These are phyloP conservation scores for Callospermophilus lateralis DNA, from an alignment of 2,113 vertebrate genomes.

Conservation along the genomic window DNA sequence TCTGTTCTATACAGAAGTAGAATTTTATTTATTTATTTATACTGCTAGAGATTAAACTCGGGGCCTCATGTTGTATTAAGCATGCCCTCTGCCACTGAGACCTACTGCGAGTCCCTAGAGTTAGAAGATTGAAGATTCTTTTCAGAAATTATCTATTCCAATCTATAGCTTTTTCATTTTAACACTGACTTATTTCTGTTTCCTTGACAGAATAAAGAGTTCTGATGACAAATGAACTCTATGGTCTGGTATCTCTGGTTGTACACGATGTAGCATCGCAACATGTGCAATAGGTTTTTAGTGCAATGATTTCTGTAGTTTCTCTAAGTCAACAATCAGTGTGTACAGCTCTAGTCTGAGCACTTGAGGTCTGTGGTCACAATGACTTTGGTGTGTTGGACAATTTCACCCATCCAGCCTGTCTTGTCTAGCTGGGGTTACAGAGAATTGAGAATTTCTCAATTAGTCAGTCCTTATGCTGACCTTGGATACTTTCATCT, in stretches of 20 bases:
- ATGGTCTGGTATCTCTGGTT: not conserved
- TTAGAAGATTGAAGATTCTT: not conserved
- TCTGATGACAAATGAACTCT: not conserved
- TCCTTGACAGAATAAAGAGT: not conserved
- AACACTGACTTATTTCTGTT: not conserved
- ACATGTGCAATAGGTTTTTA: not conserved
- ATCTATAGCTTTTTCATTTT: not conserved
- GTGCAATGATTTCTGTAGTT: not conserved
- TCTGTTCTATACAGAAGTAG: not conserved
- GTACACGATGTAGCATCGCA: too few relatives aligned
- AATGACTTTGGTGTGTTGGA: not conserved
- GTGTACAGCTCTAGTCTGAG: not conserved
- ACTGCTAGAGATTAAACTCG: not conserved
- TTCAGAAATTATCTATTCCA: not conserved
- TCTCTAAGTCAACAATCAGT: not conserved
- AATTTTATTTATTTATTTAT: not conserved
- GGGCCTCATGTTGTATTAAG: too few relatives aligned
- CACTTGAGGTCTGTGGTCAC: not conserved
- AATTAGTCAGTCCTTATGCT: not conserved
- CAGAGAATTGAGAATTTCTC: not conserved
- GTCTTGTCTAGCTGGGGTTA: not conserved
- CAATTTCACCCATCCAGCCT: not conserved
- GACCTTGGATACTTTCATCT: conserved; percentile 23
- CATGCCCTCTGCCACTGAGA: not conserved
- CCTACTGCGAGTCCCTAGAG: not conserved